Evolutionary conservation across 2,888 invertebrate species (phyloP), one percentile per base, ranked within the genome.

Genomic region (Agrilus mali): DNA sequence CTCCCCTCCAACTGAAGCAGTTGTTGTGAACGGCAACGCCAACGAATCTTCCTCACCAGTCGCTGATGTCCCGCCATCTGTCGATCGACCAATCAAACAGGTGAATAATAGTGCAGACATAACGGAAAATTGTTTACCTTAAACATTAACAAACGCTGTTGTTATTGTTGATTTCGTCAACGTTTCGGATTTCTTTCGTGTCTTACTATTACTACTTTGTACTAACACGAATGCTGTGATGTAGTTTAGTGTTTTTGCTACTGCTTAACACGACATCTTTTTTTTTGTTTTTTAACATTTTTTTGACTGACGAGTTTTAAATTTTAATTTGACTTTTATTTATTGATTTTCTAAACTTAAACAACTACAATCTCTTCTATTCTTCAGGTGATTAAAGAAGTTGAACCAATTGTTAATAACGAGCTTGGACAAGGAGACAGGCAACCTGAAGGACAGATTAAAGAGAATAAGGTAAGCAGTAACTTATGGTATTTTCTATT

Each of bases 81-180:
- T 62, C 70, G 75, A 47, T 71, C 71, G 51, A 72, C 71, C 63
- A 71, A 70, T 72, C 68, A 76, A 66, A 65, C 66, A 67, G 66
- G 66, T 67, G 66, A 66, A 62, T 27, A 27, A 27, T 64, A 63
- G 48, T 44, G 54, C 51, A 53, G 52, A 40, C 47, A 49, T 51
- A 50, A 52, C 51, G 53, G 57, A 55, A 53, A 55, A 50, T 49
- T 47, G 44, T 47, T 53, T 54, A 51, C 50, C 58, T 59, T 56
- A 53, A 27, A 27, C 53, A 57, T 48, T 51, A 51, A 49, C 49
- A 45, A 40, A 38, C 47, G 48, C 53, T 55, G 50, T 51, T 53
- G 50, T 51, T 53, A 48, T 52, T 40, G 43, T 50, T 50, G 47
- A 46, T 47, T 49, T 48, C 44, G 41, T 43, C 27, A 32, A 35